phyloP scores from a whole-genome alignment of 64 coral and sea anemone species.

The Orbicella faveolata region DNA sequence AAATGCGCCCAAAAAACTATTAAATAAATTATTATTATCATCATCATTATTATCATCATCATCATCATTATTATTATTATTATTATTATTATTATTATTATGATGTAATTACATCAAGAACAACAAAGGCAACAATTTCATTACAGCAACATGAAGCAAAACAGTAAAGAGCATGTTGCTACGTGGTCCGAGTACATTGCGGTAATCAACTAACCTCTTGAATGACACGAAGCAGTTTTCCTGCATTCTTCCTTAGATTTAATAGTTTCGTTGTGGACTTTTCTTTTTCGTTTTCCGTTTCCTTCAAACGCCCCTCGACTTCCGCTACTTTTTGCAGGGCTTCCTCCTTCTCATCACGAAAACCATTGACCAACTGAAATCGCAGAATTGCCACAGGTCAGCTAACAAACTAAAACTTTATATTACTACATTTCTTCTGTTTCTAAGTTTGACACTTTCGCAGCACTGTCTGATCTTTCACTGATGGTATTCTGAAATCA shows the following conservation, averaged over 20 bases:
- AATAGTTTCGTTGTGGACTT: slow-evolving; percentile 8
- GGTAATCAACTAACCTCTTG: slow-evolving; percentile 32
- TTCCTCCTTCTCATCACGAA: background rate
- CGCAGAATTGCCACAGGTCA: background rate
- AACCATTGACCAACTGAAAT: slow-evolving; percentile 27
- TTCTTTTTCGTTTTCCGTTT: background rate
- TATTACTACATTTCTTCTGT: no score
- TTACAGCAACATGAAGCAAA: no score
- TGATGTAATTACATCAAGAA: background rate
- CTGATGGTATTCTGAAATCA: no score
- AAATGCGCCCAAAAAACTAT: no score
- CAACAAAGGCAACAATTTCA: background rate
- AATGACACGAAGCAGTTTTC: slow-evolving; percentile 45
- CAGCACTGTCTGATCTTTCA: no score
- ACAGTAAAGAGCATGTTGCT: background rate
- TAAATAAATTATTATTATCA: no score
- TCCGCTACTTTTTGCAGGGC: background rate
- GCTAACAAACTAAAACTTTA: background rate
- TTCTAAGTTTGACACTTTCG: no score
- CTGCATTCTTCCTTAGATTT: slow-evolving; percentile 42
- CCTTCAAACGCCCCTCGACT: slow-evolving; percentile 15
- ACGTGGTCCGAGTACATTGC: background rate
- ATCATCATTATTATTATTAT: no score
- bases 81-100: no score
- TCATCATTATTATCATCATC: no score